Base-by-base conservation (phyloP, 92 coral and sea anemone genomes). In the Anthopleura xanthogrammica region DNA sequence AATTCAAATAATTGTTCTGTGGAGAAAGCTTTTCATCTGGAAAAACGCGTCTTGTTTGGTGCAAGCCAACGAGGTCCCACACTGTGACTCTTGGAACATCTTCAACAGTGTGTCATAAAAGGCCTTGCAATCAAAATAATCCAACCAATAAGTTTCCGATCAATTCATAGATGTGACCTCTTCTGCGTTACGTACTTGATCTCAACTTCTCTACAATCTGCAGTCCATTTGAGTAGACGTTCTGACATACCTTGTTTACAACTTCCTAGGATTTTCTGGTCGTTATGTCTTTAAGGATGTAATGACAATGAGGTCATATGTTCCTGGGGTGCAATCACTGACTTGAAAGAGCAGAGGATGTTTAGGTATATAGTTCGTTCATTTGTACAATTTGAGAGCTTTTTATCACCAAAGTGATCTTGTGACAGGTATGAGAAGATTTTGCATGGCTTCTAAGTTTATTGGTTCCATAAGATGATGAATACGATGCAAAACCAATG, bases 131-230 rank as follows among this genome's bases (percentile, higher is more conserved):
- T 68, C 74, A 23, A 68, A 42, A 68, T 68, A 36, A 68, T 2
- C 16, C 58, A 54, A 68, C 43, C 19, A 68, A 36, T 42, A 68
- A 54, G 1, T 29, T 36, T 29, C 36, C 36, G 13, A 23, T 68
- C 74, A 68, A 36, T 11, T 68, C 42, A 13, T 6, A 36, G 78
- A 42, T 43, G 79, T 76, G 60, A 52, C 79, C 79, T 75, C 56
- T 8, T 75, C 41, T 40, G 6, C 42, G 56, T 0, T 39, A 75
- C 78, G 36, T 6, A 41, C 36, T 9, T 40, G 6, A 9, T 40
- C 79, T 2, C 57, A 1, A 17, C 79, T 76, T 20, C 54, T 43
- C 29, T 76, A n/a, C 70, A 20, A 62, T 20, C 29, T 62, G 36
- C 70, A 62, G 70, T 62, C 29, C 12, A 20, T 20, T 20, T 5